Conservation (phyloP, 2,113 vertebrate species). For the Odocoileus virginianus region DNA sequence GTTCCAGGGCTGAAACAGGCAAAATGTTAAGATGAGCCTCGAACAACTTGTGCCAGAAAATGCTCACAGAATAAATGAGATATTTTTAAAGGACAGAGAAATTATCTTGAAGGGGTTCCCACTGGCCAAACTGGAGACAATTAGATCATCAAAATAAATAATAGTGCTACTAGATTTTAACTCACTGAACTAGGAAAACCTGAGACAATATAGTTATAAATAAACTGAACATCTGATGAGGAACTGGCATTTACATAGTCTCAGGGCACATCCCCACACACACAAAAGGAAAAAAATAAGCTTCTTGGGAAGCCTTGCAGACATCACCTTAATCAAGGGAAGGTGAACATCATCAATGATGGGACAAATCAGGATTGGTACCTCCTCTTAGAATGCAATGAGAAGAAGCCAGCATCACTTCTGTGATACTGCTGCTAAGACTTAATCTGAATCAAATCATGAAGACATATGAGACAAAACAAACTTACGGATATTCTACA, state of each 20-base stretch:
- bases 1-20: background rate
- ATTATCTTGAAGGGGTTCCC: background rate
- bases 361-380: background rate
- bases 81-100: background rate
- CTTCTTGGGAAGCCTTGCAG: background rate
- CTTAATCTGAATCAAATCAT: background rate
- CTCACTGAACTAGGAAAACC: background rate
- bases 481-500: background rate
- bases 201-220: background rate
- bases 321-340: background rate
- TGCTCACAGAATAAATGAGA: background rate
- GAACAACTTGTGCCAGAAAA: background rate
- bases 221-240: background rate
- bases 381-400: background rate
- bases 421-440: background rate
- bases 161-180: background rate
- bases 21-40: background rate
- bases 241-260: background rate
- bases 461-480: background rate
- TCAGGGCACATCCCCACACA: background rate
- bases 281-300: background rate
- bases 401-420: background rate
- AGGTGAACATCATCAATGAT: background rate
- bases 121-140: background rate
- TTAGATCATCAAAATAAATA: background rate